Evolutionary conservation across 1,140 invertebrate species (phyloP).

Genomic region (Phenacoccus solenopsis): DNA sequence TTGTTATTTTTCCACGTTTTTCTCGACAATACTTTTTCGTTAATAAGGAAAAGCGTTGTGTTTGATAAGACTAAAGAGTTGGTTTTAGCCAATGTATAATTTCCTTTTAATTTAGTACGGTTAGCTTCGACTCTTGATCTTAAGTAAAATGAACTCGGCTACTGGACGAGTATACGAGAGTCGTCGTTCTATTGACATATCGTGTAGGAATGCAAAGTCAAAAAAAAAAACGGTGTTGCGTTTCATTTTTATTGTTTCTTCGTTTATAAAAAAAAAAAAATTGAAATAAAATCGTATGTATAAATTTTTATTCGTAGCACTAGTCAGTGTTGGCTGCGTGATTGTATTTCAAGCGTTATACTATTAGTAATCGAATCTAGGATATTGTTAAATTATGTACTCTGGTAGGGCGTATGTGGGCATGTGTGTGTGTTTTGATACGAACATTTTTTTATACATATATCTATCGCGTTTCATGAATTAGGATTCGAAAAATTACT

Average conservation of each 20-base stretch:
- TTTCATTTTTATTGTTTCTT: background rate
- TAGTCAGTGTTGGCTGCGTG: constrained; percentile 1
- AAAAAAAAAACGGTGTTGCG: background rate
- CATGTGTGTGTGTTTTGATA: too few relatives aligned
- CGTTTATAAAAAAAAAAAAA: background rate
- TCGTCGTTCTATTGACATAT: background rate
- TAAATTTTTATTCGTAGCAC: background rate
- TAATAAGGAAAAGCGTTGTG: background rate
- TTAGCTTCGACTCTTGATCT: background rate
- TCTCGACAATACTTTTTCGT: background rate
- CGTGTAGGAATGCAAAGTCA: background rate
- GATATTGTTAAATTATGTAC: too few relatives aligned
- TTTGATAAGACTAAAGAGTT: background rate
- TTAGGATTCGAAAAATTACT: too few relatives aligned
- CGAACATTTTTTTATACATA: too few relatives aligned
- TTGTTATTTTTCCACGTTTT: background rate
- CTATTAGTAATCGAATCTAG: too few relatives aligned
- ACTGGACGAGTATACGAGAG: background rate
- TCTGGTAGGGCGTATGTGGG: too few relatives aligned
- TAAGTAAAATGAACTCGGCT: too few relatives aligned
- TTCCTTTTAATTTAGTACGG: background rate
- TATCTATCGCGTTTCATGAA: too few relatives aligned
- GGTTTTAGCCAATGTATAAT: background rate
- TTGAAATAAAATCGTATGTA: background rate
- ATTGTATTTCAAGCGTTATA: background rate